These are phyloP conservation scores for Listronotus bonariensis DNA, from an alignment of 1,140 invertebrate species.

Conservation along the genomic window DNA sequence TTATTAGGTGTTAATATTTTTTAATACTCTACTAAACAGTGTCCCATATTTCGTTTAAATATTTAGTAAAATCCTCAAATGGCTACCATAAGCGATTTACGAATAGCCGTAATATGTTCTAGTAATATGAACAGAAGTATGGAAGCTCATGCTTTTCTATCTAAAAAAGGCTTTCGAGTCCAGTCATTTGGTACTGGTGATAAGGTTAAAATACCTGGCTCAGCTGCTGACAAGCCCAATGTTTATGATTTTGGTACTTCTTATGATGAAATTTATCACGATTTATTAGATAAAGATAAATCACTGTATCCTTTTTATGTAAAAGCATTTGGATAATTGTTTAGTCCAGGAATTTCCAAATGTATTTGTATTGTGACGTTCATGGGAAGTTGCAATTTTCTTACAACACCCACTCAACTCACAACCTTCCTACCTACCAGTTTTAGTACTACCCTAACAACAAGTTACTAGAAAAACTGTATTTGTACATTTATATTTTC, in stretches of 20 bases:
- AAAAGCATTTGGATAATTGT: slow-evolving; percentile 9
- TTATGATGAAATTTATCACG: slow-evolving; percentile 98
- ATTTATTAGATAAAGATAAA: slow-evolving; percentile 87
- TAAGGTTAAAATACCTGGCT: slow-evolving; percentile 95
- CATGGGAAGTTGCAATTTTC: too few relatives aligned
- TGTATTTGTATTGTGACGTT: too few relatives aligned
- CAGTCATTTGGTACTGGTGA: slow-evolving; percentile 97
- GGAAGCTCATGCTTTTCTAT: slow-evolving; percentile 97
- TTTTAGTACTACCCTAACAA: too few relatives aligned
- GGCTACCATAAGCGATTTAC: slow-evolving; percentile 62
- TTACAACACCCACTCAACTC: too few relatives aligned
- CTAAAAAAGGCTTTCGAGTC: slow-evolving; percentile 96
- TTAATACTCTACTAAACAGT: too few relatives aligned
- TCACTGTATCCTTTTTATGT: slow-evolving; percentile 73
- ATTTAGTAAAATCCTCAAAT: slow-evolving; percentile 14
- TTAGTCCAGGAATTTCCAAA: too few relatives aligned
- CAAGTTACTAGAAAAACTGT: too few relatives aligned
- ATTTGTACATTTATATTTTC: too few relatives aligned
- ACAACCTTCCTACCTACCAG: too few relatives aligned
- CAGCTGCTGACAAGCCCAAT: slow-evolving; percentile 93
- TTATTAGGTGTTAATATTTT: too few relatives aligned
- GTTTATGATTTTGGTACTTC: slow-evolving; percentile 96
- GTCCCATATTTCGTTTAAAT: too few relatives aligned
- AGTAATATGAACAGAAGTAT: slow-evolving; percentile 99
- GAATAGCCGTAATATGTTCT: slow-evolving; percentile 95